phyloP scores from a whole-genome alignment of 2,113 vertebrate genomes.

The Caranx melampygus region DNA sequence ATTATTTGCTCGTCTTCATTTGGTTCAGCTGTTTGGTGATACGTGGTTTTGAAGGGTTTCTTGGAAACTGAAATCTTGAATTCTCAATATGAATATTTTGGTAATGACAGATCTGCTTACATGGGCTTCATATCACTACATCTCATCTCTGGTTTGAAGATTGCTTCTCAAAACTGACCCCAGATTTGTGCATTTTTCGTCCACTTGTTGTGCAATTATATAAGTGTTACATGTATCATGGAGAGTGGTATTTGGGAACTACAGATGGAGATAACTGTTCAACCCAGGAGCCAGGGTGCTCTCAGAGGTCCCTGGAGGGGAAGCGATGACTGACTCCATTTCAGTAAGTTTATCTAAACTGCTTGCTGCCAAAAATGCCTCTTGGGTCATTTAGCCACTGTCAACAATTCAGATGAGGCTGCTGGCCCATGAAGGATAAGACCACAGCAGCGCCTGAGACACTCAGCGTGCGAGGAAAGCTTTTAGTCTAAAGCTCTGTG shows the following conservation, averaged over 20 bases:
- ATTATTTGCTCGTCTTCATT: neutral
- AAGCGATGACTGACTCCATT: slow-evolving; percentile 57
- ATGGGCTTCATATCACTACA: neutral
- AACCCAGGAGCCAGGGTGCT: slow-evolving; percentile 19
- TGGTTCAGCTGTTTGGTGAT: neutral
- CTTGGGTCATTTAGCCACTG: slow-evolving; percentile 75
- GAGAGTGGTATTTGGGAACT: slow-evolving; percentile 22
- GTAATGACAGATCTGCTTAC: slow-evolving; percentile 3
- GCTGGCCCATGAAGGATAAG: slow-evolving; percentile 67
- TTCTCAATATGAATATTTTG: neutral
- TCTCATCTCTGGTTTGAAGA: neutral
- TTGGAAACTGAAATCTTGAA: neutral
- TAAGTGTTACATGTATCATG: slow-evolving; percentile 3
- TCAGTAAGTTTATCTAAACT: slow-evolving; percentile 65
- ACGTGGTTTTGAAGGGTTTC: neutral
- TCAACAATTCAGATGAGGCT: slow-evolving; percentile 71
- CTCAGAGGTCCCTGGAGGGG: slow-evolving; percentile 34
- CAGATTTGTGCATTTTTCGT: neutral
- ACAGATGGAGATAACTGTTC: slow-evolving; percentile 44
- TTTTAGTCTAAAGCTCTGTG: slow-evolving; percentile 21
- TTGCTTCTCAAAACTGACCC: slow-evolving; percentile 12
- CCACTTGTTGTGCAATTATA: slow-evolving; percentile 9
- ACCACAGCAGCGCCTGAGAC: slow-evolving; percentile 42
- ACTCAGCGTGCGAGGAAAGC: slow-evolving; percentile 12
- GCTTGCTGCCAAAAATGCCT: slow-evolving; percentile 60